Percentiles rank a stretch among this genome's conserved stretches.
These are phyloP conservation scores for Octodon degus DNA, from an alignment of 2,113 vertebrate species.

Conservation along the genomic window DNA sequence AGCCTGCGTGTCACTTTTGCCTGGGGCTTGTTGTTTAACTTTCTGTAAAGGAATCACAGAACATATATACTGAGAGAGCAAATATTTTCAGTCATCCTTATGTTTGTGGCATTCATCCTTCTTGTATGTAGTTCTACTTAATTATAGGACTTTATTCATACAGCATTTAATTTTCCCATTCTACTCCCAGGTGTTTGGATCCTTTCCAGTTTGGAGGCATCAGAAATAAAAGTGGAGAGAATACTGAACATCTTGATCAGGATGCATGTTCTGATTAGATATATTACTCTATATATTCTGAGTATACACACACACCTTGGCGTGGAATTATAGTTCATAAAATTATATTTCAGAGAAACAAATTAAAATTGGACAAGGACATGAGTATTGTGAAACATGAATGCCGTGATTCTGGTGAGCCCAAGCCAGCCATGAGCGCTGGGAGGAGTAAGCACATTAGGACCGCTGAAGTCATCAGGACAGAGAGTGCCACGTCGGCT, in stretches of 20 bases:
- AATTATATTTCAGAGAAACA: slow-evolving; percentile 21
- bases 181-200: not conserved
- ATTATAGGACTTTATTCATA: not conserved
- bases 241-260: not conserved
- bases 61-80: not conserved
- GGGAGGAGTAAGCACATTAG: not conserved
- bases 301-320: not conserved
- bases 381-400: not conserved
- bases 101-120: not conserved
- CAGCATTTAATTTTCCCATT: not conserved
- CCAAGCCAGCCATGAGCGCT: fast-evolving
- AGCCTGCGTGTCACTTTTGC: not conserved
- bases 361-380: not conserved
- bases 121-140: not conserved
- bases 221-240: not conserved
- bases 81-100: not conserved
- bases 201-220: not conserved
- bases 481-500: not conserved
- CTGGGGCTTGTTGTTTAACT: not conserved
- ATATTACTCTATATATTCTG: too few relatives aligned
- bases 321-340: not conserved
- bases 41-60: not conserved
- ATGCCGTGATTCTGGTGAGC: not conserved
- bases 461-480: not conserved
- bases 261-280: not conserved